Evolutionary conservation across 2,797 vertebrate genomes (phyloP), one percentile per base, ranked within the genome.

Genomic region (Tadarida brasiliensis): DNA sequence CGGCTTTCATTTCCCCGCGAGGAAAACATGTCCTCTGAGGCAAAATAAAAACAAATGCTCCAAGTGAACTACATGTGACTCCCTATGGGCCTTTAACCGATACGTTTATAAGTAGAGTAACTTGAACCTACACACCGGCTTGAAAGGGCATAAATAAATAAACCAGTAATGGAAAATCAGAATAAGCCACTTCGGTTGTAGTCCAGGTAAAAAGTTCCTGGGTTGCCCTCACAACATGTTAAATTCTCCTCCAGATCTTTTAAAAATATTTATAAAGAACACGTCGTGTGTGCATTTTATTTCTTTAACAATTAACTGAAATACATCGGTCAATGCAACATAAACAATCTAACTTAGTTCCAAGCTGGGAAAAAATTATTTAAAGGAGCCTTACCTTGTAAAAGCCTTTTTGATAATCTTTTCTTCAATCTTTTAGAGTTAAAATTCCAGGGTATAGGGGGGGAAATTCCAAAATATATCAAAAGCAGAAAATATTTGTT

Each of bases 321-420:
- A 89, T 54, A 63, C 84, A 76, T 44, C 49, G 85, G n/a, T n/a
- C 65, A 92, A 87, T n/a, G 49, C 61, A 67, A 24, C 83, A 61
- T 22, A 88, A 80, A 78, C 81, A 33, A 59, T 47, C 77, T 57
- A 96, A 95, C 85, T 97, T 96, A 68, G 9, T 94, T 96, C 96
- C 94, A 96, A 51, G 89, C 97, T 97, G 95, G 78, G 7, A 39
- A 83, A 84, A 83, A 82, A 97, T 24, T 70, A 82, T 57, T 93
- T 97, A 96, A 98, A 97, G 90, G 84, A 85, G 93, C 65, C 98
- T 98, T 98, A 98, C 98, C 98, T 98, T 97, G 91, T 78, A 76
- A 91, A 96, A 97, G 96, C 95, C 97, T 96, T 97, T 97, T 71
- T 59, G 88, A 94, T 86, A 97, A 94, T 94, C 90, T 98, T 95